Evolutionary conservation across 2,113 vertebrate genomes (phyloP).

Genomic region (Myiozetetes cayanensis): DNA sequence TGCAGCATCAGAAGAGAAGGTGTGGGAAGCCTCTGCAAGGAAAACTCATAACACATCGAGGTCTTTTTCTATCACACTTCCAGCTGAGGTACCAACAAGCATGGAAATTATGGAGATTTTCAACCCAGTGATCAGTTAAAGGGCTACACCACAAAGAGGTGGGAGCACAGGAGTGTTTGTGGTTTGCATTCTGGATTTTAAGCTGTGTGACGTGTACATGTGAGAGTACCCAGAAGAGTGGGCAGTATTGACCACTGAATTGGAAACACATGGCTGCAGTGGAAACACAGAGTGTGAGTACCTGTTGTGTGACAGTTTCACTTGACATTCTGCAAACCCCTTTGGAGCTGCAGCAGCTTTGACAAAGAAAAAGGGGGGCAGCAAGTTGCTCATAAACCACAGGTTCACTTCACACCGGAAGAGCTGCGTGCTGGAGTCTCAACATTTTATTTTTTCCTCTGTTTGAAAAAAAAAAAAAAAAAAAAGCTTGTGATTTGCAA

Average conservation of each 20-base stretch:
- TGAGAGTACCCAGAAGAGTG: not conserved
- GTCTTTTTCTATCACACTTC: not conserved
- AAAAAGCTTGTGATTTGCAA: not conserved
- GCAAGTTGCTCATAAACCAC: conserved; percentile 16
- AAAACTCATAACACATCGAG: not conserved
- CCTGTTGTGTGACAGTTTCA: not conserved
- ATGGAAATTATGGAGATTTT: not conserved
- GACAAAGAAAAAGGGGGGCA: not conserved
- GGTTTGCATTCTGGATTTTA: not conserved
- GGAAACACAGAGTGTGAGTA: not conserved
- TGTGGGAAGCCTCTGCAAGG: not conserved
- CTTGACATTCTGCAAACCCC: not conserved
- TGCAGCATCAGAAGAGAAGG: not conserved
- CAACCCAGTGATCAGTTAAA: not conserved
- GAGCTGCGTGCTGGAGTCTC: not conserved
- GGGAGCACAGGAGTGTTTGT: not conserved
- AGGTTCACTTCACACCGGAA: conserved; percentile 35
- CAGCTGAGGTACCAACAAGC: not conserved
- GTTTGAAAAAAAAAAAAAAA: not conserved
- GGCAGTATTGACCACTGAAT: accelerated
- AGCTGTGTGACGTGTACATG: not conserved
- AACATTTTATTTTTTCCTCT: not conserved
- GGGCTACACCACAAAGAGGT: accelerated
- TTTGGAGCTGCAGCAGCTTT: not conserved
- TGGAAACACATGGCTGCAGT: not conserved